Conservation (phyloP, 2,113 vertebrate species). For the Gobius niger region DNA sequence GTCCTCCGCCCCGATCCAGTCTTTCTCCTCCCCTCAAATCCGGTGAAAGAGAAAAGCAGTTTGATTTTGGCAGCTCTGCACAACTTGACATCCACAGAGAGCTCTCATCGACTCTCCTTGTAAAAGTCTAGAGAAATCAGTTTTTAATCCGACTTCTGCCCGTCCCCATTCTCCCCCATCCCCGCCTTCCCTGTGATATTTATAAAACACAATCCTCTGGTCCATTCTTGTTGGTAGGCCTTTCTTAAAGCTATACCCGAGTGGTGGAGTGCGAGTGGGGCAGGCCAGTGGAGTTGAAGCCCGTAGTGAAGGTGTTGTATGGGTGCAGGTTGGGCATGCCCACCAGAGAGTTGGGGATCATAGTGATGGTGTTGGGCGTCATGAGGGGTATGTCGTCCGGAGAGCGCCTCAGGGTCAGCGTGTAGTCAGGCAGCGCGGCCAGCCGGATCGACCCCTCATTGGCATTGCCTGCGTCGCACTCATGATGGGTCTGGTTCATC, state of each 20-base stretch:
- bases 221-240: conserved; percentile 37
- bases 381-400: conserved; percentile 98
- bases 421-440: conserved; percentile 93
- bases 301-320: conserved; percentile 96
- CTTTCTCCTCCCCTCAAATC: conserved; percentile 21
- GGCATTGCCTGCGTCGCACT: conserved; percentile 84
- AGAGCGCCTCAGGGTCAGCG: conserved; percentile 93
- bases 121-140: conserved; percentile 76
- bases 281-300: conserved; percentile 96
- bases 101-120: conserved; percentile 68
- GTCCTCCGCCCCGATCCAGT: conserved; percentile 35
- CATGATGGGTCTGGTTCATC: conserved; percentile 92
- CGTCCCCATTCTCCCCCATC: conserved; percentile 39
- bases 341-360: conserved; percentile 99
- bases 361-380: conserved; percentile 99
- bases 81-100: conserved; percentile 79
- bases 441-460: conserved; percentile 85
- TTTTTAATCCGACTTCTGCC: conserved; percentile 67
- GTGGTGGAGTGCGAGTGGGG: conserved; percentile 99
- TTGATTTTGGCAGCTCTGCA: conserved; percentile 83
- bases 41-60: conserved; percentile 69
- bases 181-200: conserved; percentile 66
- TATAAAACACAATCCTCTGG: conserved; percentile 77
- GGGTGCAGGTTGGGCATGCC: conserved; percentile 97
- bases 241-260: conserved; percentile 92